Percentiles rank a stretch among this genome's conserved stretches.
Conservation (phyloP, 2,797 vertebrate genomes). For the Epinephelus malabaricus region DNA sequence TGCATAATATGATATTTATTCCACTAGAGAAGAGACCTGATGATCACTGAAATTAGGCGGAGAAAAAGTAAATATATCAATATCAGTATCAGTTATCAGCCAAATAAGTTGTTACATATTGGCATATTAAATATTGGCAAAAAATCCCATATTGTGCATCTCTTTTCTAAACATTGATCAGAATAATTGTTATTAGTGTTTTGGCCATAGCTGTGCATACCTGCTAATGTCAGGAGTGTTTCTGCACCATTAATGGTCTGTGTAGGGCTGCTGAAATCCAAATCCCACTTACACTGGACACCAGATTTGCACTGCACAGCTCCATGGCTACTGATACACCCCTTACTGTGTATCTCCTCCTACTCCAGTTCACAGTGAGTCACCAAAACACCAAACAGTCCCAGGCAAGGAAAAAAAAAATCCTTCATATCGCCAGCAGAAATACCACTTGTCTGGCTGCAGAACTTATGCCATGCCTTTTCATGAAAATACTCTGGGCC, state of each 20-base stretch:
- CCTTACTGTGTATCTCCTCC: slow-evolving; percentile 11
- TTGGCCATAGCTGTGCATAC: too few species aligned
- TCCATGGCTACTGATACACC: slow-evolving; percentile 12
- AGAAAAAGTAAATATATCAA: too few species aligned
- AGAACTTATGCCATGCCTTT: neutral
- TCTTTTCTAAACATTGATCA: too few species aligned
- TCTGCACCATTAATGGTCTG: neutral
- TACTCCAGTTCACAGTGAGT: slow-evolving; percentile 27
- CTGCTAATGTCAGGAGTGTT: neutral
- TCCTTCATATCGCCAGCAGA: slow-evolving; percentile 1
- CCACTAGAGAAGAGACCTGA: too few species aligned
- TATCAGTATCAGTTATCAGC: too few species aligned
- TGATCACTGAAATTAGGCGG: too few species aligned
- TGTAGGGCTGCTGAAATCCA: neutral
- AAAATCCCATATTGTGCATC: too few species aligned
- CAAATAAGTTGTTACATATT: too few species aligned
- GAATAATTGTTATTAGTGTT: too few species aligned
- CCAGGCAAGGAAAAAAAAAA: neutral
- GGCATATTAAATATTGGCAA: too few species aligned
- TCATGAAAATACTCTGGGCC: neutral
- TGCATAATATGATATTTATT: too few species aligned
- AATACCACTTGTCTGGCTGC: slow-evolving; percentile 7
- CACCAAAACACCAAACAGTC: slow-evolving; percentile 16
- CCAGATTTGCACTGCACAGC: slow-evolving; percentile 3
- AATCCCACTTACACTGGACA: slow-evolving; percentile 14